phyloP scores from a whole-genome alignment of 2,797 vertebrate genomes.

The Mycteria americana region DNA sequence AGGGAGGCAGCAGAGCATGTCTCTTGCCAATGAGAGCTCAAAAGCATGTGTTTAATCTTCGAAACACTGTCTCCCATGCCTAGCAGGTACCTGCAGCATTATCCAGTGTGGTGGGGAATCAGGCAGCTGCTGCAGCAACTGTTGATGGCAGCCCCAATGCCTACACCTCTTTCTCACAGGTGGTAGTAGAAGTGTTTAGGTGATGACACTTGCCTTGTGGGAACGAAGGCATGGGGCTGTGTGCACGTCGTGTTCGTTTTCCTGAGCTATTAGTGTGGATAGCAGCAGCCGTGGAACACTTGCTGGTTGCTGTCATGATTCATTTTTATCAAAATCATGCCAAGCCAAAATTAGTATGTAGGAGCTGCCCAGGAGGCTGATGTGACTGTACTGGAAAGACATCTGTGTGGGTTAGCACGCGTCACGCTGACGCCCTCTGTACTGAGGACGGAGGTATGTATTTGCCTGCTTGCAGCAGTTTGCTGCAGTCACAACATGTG shows the following conservation, averaged over 20 bases:
- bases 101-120: background rate
- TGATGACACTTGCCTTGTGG: background rate
- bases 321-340: background rate
- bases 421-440: rapidly evolving
- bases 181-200: background rate
- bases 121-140: background rate
- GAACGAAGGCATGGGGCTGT: background rate
- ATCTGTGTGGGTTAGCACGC: background rate
- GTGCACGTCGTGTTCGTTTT: background rate
- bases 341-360: constrained; percentile 6
- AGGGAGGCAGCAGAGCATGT: background rate
- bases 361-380: constrained; percentile 12
- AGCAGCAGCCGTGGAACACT: background rate
- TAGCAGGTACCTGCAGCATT: background rate
- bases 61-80: background rate
- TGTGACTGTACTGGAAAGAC: background rate
- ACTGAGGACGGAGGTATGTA: rapidly evolving
- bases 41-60: background rate
- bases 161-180: background rate
- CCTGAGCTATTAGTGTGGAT: background rate
- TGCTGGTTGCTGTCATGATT: background rate
- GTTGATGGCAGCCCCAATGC: background rate
- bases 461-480: background rate
- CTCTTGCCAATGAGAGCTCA: background rate
- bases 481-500: background rate